Evolutionary conservation across 2,888 invertebrate species (phyloP), one percentile per base, ranked within the genome.

Genomic region (Calameuta idolon): DNA sequence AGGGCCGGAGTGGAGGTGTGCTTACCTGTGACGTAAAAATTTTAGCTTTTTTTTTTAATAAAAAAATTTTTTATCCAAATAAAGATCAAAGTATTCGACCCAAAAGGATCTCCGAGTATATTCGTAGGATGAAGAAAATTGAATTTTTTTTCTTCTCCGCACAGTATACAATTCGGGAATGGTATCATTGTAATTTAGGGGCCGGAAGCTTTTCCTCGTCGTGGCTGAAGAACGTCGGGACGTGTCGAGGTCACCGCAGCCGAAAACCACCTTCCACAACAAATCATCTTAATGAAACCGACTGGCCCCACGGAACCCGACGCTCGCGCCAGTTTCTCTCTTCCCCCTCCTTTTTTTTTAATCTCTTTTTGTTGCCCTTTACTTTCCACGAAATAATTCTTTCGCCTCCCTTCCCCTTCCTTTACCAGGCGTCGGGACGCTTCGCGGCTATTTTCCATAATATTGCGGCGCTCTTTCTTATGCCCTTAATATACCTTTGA

Each of bases 211-310:
- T 55, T 55, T 55, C 55, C 23, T 55, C 55, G 55, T 23, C 23
- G 55, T 55, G 55, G 55, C 55, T 55, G 55, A 55, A 55, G 55
- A 55, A 9, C 23, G 55, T 15, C 55, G 55, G 23, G 55, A 55
- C 55, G 55, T 55, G 55, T 55, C 55, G 55, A 23, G 55, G 55
- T 55, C 55, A 55, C 55, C 23, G 55, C 55, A 55, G 34, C 71
- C 37, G 74, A 33, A 74, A 74, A 34, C 75, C 75, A 40, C 75
- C 34, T 40, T 74, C 75, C 75, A 69, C 75, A 69, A 78, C 78
- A 78, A 78, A 76, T 78, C 78, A 78, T 78, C 78, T 69, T 78
- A 78, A 78, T 76, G 78, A 78, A 78, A 71, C 69, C 78, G 15
- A 55, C 69, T 69, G 69, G 69, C 75, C 69, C 55, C 9, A 55